These are phyloP conservation scores for Sarcophaga caerulescens DNA, from an alignment of 2,888 invertebrate species.

Conservation along the genomic window DNA sequence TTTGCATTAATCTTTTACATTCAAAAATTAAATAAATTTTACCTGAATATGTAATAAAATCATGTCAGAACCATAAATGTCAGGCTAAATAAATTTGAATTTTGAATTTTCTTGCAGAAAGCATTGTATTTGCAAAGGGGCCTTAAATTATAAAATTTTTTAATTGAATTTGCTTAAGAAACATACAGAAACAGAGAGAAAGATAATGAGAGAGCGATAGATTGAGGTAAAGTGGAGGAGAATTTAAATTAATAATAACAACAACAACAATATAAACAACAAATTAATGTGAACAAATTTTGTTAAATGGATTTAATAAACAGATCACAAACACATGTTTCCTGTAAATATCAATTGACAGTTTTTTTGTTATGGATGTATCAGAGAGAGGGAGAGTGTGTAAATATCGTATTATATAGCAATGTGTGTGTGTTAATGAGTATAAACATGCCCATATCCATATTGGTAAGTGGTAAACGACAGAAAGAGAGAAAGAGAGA, in stretches of 20 bases:
- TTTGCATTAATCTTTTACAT: no score
- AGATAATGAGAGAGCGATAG: no score
- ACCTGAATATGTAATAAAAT: no score
- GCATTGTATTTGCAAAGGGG: no score
- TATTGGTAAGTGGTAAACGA: background rate
- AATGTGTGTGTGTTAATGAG: background rate
- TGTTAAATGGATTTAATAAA: conserved; percentile 60
- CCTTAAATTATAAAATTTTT: no score
- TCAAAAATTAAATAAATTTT: no score
- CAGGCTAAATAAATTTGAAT: no score
- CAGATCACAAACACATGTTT: conserved; percentile 58
- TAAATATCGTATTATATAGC: background rate
- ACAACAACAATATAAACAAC: conserved; percentile 29
- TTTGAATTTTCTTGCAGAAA: no score
- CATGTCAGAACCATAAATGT: no score
- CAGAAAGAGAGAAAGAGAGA: background rate
- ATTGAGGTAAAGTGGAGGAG: no score
- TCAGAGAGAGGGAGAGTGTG: background rate
- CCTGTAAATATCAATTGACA: conserved; percentile 45
- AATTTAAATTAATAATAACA: conserved; percentile 14
- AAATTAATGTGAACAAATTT: conserved; percentile 56
- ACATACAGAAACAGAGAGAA: no score
- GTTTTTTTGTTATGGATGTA: conserved; percentile 19
- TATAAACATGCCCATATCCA: background rate
- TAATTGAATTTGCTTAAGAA: no score